These are phyloP conservation scores for Tiliacea aurago DNA, from an alignment of 2,888 invertebrate genomes.

Conservation along the genomic window DNA sequence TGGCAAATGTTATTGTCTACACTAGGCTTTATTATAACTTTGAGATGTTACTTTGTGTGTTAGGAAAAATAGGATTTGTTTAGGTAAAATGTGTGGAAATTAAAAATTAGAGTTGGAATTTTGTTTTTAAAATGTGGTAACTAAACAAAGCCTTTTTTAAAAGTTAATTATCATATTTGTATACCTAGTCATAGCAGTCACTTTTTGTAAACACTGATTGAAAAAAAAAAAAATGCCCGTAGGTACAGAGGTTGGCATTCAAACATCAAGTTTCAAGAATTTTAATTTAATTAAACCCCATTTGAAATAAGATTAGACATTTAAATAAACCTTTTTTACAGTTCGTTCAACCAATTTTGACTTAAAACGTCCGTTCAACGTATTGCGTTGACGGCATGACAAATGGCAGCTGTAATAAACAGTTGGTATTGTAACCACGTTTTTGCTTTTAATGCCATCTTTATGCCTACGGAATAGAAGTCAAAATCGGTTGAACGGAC, in stretches of 20 bases:
- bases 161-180: not conserved
- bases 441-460: too few species aligned
- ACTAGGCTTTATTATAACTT: slow-evolving; percentile 59
- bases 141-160: not conserved
- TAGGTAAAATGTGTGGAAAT: not conserved
- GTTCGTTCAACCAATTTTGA: too few species aligned
- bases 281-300: too few species aligned
- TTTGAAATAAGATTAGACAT: too few species aligned
- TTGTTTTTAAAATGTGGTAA: not conserved
- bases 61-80: slow-evolving; percentile 8
- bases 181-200: not conserved
- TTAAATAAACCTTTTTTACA: too few species aligned
- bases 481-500: too few species aligned
- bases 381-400: too few species aligned
- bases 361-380: too few species aligned
- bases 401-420: too few species aligned
- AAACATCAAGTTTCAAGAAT: not conserved
- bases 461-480: too few species aligned
- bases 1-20: slow-evolving; percentile 70
- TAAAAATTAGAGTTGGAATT: not conserved
- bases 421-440: too few species aligned
- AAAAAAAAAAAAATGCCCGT: not conserved
- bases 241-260: not conserved
- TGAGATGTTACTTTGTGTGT: slow-evolving; percentile 31
- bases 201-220: not conserved